Evolutionary conservation across 1,140 invertebrate genomes (phyloP).

Genomic region (Coboldia fuscipes): DNA sequence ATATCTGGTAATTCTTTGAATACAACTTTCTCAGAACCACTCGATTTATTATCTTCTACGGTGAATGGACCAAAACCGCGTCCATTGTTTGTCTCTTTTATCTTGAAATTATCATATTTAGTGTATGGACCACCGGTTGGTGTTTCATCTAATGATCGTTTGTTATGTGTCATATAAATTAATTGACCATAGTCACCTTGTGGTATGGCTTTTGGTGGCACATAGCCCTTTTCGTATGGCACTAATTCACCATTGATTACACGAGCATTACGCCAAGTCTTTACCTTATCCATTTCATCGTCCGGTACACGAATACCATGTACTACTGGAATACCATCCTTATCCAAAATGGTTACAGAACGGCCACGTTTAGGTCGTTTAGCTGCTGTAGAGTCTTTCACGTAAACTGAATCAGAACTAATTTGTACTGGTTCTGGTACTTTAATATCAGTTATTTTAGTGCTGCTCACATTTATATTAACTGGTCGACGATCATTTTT

Average conservation of each 20-base stretch:
- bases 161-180: constrained; percentile 22
- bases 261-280: constrained; percentile 65
- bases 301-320: constrained; percentile 62
- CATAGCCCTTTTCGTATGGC: constrained; percentile 41
- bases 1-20: constrained; percentile 22
- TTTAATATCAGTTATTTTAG: constrained; percentile 22
- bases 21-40: constrained; percentile 19
- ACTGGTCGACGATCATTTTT: constrained; percentile 27
- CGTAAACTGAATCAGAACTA: constrained; percentile 32
- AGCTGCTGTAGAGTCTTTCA: constrained; percentile 23
- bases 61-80: constrained; percentile 15
- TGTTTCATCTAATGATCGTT: no score
- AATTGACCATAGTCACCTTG: constrained; percentile 17
- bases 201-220: constrained; percentile 29
- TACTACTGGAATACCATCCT: constrained; percentile 53
- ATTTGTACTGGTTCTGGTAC: constrained; percentile 43
- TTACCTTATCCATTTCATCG: constrained; percentile 50
- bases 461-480: constrained; percentile 26
- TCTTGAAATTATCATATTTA: constrained; percentile 20
- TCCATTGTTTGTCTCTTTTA: constrained; percentile 4
- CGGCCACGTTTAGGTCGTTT: constrained; percentile 21
- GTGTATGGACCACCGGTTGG: constrained; percentile 26
- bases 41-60: constrained; percentile 17
- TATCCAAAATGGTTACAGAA: constrained; percentile 32
- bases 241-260: constrained; percentile 62